These are phyloP conservation scores for Drosophila robusta DNA, from an alignment of 2,888 invertebrate species.

Conservation along the genomic window DNA sequence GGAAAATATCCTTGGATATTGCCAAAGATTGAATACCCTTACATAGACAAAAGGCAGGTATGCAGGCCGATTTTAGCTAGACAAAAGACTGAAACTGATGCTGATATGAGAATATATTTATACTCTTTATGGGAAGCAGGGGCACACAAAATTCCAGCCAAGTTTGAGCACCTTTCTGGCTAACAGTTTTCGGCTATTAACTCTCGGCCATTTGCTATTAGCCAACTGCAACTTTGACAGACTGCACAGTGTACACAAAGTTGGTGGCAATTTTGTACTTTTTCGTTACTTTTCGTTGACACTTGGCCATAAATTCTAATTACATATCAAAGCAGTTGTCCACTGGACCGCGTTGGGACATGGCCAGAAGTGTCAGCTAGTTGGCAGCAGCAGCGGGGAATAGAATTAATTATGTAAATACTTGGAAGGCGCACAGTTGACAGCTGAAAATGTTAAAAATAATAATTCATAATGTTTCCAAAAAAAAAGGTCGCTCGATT, in stretches of 20 bases:
- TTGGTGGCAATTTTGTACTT: constrained; percentile 5
- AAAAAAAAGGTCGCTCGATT: constrained; percentile 35
- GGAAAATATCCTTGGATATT: no score
- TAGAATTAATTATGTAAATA: constrained; percentile 51
- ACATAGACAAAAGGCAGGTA: no score
- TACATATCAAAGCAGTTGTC: constrained; percentile 42
- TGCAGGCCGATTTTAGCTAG: no score
- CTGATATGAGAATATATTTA: no score
- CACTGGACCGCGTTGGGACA: constrained; percentile 9
- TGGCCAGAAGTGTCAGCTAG: constrained; percentile 7
- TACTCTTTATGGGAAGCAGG: no score
- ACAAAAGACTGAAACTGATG: no score
- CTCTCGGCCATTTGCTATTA: no score
- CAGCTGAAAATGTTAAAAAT: constrained; percentile 22
- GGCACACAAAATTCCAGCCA: background rate
- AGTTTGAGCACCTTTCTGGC: background rate
- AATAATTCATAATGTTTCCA: constrained; percentile 30
- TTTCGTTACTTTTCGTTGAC: constrained; percentile 18
- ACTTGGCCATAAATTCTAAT: constrained; percentile 53
- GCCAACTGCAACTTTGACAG: constrained; percentile 3
- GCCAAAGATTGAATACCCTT: no score
- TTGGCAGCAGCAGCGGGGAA: constrained; percentile 2
- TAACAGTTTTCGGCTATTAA: no score
- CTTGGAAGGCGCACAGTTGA: constrained; percentile 4
- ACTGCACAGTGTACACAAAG: background rate